phyloP scores from a whole-genome alignment of 1,140 invertebrate species.

The Thaumetopoea pityocampa region DNA sequence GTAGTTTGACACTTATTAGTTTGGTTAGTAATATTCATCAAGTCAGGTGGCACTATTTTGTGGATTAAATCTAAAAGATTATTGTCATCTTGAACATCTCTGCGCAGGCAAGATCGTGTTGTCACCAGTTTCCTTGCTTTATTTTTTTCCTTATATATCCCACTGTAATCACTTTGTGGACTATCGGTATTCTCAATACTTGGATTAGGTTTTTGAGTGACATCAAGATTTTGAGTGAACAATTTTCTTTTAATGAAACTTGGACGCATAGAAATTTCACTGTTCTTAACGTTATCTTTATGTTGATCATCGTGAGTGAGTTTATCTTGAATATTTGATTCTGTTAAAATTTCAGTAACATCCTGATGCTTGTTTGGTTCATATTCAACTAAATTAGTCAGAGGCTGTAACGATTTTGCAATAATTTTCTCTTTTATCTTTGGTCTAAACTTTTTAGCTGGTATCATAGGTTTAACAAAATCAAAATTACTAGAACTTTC shows the following conservation, averaged over 20 bases:
- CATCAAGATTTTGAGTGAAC: slow-evolving; percentile 59
- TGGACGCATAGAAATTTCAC: slow-evolving; percentile 49
- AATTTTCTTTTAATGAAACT: slow-evolving; percentile 66
- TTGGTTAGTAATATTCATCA: slow-evolving; percentile 43
- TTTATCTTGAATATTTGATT: slow-evolving; percentile 17
- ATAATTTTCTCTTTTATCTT: slow-evolving; percentile 33
- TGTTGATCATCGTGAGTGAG: slow-evolving; percentile 15
- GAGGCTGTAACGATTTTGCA: slow-evolving; percentile 6
- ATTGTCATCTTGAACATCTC: slow-evolving; percentile 44
- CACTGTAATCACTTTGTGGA: slow-evolving; percentile 37
- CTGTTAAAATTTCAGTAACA: not conserved
- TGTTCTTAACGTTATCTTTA: no score
- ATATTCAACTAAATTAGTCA: slow-evolving; percentile 4
- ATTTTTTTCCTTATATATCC: slow-evolving; percentile 43
- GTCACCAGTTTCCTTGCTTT: slow-evolving; percentile 57
- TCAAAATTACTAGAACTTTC: slow-evolving; percentile 30
- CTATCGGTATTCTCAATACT: slow-evolving; percentile 40
- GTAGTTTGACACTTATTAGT: slow-evolving; percentile 18
- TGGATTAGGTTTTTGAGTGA: slow-evolving; percentile 44
- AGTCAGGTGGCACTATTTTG: slow-evolving; percentile 54
- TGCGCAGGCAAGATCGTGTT: slow-evolving; percentile 52
- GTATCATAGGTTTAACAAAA: slow-evolving; percentile 50
- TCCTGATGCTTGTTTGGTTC: slow-evolving; percentile 2
- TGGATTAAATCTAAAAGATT: slow-evolving; percentile 62
- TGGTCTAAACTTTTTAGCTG: slow-evolving; percentile 27